Base-by-base conservation (phyloP, 2,797 vertebrate genomes). In the Macropus fuliginosus region DNA sequence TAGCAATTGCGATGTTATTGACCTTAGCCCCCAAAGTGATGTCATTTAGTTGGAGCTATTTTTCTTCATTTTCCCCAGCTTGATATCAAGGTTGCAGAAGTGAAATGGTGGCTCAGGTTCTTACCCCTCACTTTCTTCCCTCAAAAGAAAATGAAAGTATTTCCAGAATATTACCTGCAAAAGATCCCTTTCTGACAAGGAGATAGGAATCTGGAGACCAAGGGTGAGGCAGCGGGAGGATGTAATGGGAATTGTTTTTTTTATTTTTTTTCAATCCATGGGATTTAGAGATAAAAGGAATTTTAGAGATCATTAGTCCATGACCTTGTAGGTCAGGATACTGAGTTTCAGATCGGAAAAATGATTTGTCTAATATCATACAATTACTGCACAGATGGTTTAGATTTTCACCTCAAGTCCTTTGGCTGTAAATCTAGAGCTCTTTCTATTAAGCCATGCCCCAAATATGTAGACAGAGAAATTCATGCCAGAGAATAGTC, bases 401-500 rank as follows among this genome's bases (percentile, higher is more conserved):
- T 46, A 81, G 74, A 81, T 46, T 81, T 81, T 46, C 46, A 46
- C 40, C 8, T 81, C 40, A 81, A 46, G 2, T 2, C 40, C 3
- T 40, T 21, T 46, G 74, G 21, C 74, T 46, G 24, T 24, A 81
- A 21, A 46, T 46, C n/a, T 40, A 1, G 40, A 81, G 16, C 16
- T 40, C n/a, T 74, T 62, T 74, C n/a, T 40, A 74, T 40, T 74
- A 74, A 74, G 21, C n/a, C 16, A 54, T 90, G 27, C 4, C 54
- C 54, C 89, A 54, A 54, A 54, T 55, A 54, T 54, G 28, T 55
- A 57, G 90, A 56, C 29, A 93, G 95, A 62, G 92, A 93, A 52
- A 57, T 81, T 62, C 92, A 91, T 96, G 96, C 91, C 46, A 81
- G 87, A 27, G 16, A 95, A 66, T n/a, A 81, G 21, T 94, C 96